Percentiles rank a stretch among this genome's conserved stretches.
These are phyloP conservation scores for Heterodera schachtii DNA, from an alignment of 1,140 invertebrate genomes.

Conservation along the genomic window DNA sequence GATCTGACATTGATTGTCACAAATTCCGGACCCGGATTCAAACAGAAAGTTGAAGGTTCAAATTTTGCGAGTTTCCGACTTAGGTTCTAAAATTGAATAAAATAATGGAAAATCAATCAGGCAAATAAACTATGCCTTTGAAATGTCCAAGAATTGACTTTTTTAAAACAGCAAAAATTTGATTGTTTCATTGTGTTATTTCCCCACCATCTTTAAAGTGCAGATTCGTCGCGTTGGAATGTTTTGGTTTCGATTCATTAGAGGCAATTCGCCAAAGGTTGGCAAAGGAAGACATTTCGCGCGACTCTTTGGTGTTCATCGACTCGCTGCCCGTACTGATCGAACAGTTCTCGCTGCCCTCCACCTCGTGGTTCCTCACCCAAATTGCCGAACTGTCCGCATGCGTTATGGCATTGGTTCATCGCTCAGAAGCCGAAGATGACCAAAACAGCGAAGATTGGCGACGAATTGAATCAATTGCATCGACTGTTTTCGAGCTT, in stretches of 20 bases:
- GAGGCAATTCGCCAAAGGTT: not conserved
- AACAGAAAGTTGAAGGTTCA: no score
- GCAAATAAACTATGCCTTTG: no score
- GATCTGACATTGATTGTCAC: no score
- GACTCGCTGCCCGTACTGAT: conserved; percentile 29
- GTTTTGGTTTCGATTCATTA: conserved; percentile 20
- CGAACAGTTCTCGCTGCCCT: conserved; percentile 29
- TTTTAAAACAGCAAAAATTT: no score
- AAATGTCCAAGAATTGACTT: no score
- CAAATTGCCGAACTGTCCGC: conserved; percentile 16
- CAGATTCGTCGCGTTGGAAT: conserved; percentile 15
- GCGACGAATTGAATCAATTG: conserved; percentile 26
- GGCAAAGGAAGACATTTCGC: not conserved
- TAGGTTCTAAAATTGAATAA: no score
- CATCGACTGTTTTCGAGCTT: conserved; percentile 34
- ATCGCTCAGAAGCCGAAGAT: conserved; percentile 2
- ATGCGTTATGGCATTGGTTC: not conserved
- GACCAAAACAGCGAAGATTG: conserved; percentile 17
- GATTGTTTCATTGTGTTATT: no score
- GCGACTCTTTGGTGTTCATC: conserved; percentile 30
- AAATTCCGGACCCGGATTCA: no score
- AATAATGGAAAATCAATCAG: no score
- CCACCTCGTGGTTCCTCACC: conserved; percentile 26
- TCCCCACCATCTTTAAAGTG: not conserved
- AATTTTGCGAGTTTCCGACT: no score